Base-by-base conservation (phyloP, 2,888 invertebrate genomes). In the Branchinecta sandiegonensis region DNA sequence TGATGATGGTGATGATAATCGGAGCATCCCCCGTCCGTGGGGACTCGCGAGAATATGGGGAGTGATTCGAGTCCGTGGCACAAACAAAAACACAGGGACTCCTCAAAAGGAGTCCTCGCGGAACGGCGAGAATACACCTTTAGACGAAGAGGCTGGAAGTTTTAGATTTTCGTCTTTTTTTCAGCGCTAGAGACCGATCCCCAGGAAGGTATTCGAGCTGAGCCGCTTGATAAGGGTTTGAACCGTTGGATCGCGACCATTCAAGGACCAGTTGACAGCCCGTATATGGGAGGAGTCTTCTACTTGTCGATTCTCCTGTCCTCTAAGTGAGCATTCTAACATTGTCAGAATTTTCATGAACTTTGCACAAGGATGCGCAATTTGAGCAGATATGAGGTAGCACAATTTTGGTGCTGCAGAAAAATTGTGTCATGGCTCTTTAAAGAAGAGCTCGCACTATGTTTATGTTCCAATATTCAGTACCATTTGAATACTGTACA, bases 221-320 rank as follows among this genome's bases (percentile, higher is more conserved):
- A 84, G 13, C 90, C 91, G 0, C 79, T 92, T 66, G 91, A 92
- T 79, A 80, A 83, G 71, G 83, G 85, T 78, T 88, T 86, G 75
- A 68, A 46, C 13, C 92, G 94, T 78, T 95, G 94, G 94, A 92
- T 94, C 79, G 94, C 94, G 2, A 88, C 89, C 68, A 90, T 95
- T 74, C 86, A 88, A 46, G 95, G 94, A 0, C 94, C 95, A 10
- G 86, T 86, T 47, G 92, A 91, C 48, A 93, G 92, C 76, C 93
- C 94, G 0, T 95, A 94, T 76, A 94, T 94, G 78, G 94, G 94
- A 14, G 94, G 94, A 9, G 82, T 90, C 70, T 95, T 95, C 79
- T 92, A 88, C 76, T 82, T 95, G 8, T 92, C 91, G 77, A 83
- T 95, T 70, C 90, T 91, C 79, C 89, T 94, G 73, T 92, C 93